Conservation (phyloP, 1,140 invertebrate species). For the Dreissena polymorpha region DNA sequence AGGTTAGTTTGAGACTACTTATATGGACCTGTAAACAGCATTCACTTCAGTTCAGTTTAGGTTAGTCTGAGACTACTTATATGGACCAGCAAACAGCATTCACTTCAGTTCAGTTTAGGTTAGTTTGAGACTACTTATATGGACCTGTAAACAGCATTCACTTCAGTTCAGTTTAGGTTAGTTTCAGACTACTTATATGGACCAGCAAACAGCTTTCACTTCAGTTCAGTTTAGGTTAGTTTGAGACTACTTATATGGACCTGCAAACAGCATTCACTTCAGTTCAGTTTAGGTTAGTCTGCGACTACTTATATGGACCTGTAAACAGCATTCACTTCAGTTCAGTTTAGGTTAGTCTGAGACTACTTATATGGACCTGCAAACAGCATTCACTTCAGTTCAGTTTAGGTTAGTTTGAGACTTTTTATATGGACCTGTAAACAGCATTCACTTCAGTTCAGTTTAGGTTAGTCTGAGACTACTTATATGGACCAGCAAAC, state of each 20-base stretch:
- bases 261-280: conserved; percentile 77
- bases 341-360: neutral
- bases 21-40: conserved; percentile 84
- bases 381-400: conserved; percentile 47
- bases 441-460: neutral
- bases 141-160: conserved; percentile 82
- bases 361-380: too few species aligned
- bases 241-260: too few species aligned
- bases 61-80: too few species aligned
- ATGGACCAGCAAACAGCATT: conserved; percentile 83
- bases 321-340: conserved; percentile 53
- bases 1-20: too few species aligned
- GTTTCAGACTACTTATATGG: too few species aligned
- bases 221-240: neutral
- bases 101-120: neutral
- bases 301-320: too few species aligned
- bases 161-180: neutral
- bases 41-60: neutral
- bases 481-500: conserved; percentile 86
- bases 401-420: neutral
- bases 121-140: too few species aligned
- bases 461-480: neutral
- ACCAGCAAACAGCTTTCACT: conserved; percentile 82
- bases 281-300: neutral
- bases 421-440: too few species aligned